A percentile compares a stretch with the other conserved stretches of the same genome.
Conservation (phyloP, 1,140 invertebrate species). For the Pseudoatta argentina region DNA sequence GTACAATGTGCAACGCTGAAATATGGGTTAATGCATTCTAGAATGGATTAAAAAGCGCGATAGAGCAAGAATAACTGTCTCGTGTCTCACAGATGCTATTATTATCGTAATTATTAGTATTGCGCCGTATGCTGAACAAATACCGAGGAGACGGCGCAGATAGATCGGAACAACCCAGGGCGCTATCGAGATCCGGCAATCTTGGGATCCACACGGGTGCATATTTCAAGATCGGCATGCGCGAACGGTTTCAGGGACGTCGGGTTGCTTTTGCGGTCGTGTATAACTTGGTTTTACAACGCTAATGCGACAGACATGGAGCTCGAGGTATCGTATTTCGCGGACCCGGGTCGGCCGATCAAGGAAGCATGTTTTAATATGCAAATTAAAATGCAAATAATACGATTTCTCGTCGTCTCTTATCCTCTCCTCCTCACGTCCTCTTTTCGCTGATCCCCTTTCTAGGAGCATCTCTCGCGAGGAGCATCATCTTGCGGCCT, state of each 20-base stretch:
- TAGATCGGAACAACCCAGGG: conserved; percentile 68
- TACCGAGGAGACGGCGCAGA: conserved; percentile 37
- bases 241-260: conserved; percentile 85
- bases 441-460: background rate
- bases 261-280: conserved; percentile 84
- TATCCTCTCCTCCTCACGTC: background rate
- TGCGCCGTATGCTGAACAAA: conserved; percentile 66
- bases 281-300: conserved; percentile 83
- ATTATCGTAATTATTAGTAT: conserved; percentile 59
- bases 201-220: conserved; percentile 80
- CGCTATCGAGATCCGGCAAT: conserved; percentile 78
- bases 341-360: conserved; percentile 73
- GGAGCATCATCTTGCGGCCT: conserved; percentile 11
- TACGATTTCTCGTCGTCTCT: conserved; percentile 49
- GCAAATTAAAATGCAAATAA: conserved; percentile 85
- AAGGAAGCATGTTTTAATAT: conserved; percentile 83
- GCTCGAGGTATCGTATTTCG: conserved; percentile 82
- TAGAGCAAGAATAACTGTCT: background rate
- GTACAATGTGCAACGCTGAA: background rate
- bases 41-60: conserved; percentile 39
- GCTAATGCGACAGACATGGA: conserved; percentile 82
- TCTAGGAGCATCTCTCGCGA: conserved; percentile 25
- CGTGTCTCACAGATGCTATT: conserved; percentile 30
- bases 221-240: conserved; percentile 86
- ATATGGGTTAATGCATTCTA: conserved; percentile 43